These are phyloP conservation scores for Tenodera sinensis DNA, from an alignment of 2,888 invertebrate genomes.

Conservation along the genomic window DNA sequence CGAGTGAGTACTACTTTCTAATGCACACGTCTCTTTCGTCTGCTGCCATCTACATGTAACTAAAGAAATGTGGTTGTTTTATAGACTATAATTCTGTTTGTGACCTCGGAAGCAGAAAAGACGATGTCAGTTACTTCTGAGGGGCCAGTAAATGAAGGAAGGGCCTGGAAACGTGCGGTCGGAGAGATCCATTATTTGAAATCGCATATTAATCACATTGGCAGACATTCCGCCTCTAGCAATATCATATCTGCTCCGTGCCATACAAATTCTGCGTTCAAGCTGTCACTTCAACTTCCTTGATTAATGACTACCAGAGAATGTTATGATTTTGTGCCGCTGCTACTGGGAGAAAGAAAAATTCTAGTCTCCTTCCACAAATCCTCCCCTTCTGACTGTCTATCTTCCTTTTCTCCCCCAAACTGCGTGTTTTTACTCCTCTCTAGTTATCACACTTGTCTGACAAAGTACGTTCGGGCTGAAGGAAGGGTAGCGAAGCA, in stretches of 20 bases:
- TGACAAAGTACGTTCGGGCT: not conserved
- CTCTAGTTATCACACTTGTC: conserved; percentile 1
- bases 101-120: not conserved
- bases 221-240: conserved; percentile 15
- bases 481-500: not conserved
- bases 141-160: not conserved
- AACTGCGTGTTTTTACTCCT: not conserved
- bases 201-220: conserved; percentile 25
- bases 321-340: conserved; percentile 26
- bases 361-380: conserved; percentile 14
- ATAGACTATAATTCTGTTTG: not conserved
- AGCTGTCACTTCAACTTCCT: conserved; percentile 23
- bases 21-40: too few relatives aligned
- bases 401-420: not conserved
- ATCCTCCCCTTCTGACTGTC: conserved; percentile 1
- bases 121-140: not conserved
- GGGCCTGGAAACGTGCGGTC: not conserved
- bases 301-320: conserved; percentile 28
- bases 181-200: conserved; percentile 10
- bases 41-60: too few relatives aligned
- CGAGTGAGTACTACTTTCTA: too few relatives aligned
- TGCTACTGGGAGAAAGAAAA: conserved; percentile 13
- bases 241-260: conserved; percentile 21
- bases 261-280: conserved; percentile 21
- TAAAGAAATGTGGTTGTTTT: not conserved